phyloP scores from a whole-genome alignment of 2,113 vertebrate genomes.

The Anoura caudifer region DNA sequence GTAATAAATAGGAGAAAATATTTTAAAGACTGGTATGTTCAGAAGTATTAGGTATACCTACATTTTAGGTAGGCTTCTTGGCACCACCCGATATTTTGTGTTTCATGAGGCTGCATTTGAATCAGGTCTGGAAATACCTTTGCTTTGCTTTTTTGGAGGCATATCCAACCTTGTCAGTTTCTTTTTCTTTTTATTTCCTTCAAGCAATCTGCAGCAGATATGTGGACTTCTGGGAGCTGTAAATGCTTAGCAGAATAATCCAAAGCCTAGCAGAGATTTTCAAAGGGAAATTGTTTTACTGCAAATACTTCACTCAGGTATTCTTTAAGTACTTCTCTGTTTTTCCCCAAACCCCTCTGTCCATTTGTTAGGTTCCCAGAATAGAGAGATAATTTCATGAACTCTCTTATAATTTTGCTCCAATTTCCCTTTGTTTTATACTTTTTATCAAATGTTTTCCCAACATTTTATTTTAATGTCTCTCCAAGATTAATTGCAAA shows the following conservation, averaged over 20 bases:
- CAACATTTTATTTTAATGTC: background rate
- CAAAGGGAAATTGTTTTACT: background rate
- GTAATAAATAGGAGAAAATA: background rate
- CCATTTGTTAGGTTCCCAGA: background rate
- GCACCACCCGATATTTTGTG: background rate
- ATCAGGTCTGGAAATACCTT: background rate
- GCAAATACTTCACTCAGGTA: background rate
- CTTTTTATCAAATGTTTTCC: background rate
- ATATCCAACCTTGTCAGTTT: background rate
- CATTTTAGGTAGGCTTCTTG: background rate
- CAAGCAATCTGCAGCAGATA: background rate
- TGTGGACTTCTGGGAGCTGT: background rate
- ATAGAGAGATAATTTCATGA: background rate
- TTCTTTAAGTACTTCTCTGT: background rate
- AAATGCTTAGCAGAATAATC: conserved; percentile 13
- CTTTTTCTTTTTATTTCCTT: background rate
- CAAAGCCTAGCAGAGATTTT: background rate
- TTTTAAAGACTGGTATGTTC: background rate
- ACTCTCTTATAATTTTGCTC: background rate
- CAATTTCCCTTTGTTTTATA: background rate
- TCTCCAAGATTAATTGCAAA: background rate
- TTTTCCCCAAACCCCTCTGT: background rate
- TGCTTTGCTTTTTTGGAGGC: background rate
- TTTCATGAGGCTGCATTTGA: background rate
- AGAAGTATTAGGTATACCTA: background rate